Percentiles rank a stretch among this genome's conserved stretches.
phyloP scores from a whole-genome alignment of 2,797 vertebrate genomes.

The Parambassis ranga region DNA sequence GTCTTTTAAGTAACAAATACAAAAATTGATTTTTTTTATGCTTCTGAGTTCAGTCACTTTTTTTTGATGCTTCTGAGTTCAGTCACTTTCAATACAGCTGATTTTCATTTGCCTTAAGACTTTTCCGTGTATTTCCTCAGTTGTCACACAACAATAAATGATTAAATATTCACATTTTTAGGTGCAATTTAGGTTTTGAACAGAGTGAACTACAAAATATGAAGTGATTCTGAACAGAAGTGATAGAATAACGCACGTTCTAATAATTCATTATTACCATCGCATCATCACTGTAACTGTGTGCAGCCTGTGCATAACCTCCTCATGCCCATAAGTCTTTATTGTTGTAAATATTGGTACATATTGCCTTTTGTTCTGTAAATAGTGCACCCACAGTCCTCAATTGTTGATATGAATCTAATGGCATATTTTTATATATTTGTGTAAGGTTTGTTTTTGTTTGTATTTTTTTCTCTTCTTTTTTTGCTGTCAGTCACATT shows the following conservation, averaged over 20 bases:
- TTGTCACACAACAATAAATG: neutral
- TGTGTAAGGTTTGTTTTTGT: constrained; percentile 77
- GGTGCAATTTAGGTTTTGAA: neutral
- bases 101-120: constrained; percentile 21
- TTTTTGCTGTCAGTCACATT: constrained; percentile 63
- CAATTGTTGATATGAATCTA: constrained; percentile 86
- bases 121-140: neutral
- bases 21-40: too few species aligned
- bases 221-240: too few species aligned
- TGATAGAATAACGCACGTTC: constrained; percentile 8
- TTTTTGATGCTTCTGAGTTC: neutral
- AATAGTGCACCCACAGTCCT: constrained; percentile 81
- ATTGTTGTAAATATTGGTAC: constrained; percentile 83
- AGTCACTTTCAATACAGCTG: neutral
- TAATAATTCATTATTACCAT: constrained; percentile 18
- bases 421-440: constrained; percentile 92
- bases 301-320: constrained; percentile 60
- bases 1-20: too few species aligned
- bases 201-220: constrained; percentile 9
- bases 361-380: constrained; percentile 84
- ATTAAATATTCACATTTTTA: constrained; percentile 2
- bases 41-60: neutral
- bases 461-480: constrained; percentile 14
- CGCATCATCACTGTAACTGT: constrained; percentile 43
- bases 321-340: constrained; percentile 67